Conservation (phyloP, 53 echinoderm and acorn worm genomes). For the Patiria pectinifera region DNA sequence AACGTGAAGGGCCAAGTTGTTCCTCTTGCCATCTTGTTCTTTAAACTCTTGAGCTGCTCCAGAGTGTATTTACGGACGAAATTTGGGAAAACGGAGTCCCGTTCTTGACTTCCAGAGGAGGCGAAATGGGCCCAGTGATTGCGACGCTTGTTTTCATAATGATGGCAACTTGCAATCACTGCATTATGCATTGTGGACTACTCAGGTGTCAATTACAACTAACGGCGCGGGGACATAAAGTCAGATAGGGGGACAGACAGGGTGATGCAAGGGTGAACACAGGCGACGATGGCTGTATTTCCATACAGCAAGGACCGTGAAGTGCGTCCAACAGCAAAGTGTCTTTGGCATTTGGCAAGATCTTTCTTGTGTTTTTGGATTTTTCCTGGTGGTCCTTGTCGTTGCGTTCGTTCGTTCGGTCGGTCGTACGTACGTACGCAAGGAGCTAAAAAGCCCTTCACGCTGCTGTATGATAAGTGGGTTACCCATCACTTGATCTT, state of each 20-base stretch:
- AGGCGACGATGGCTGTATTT: neutral
- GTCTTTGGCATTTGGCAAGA: neutral
- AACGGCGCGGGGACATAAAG: neutral
- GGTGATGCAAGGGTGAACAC: conserved; percentile 16
- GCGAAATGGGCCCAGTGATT: conserved; percentile 22
- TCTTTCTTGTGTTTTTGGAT: conserved; percentile 9
- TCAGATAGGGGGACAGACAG: neutral
- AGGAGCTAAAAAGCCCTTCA: conserved; percentile 55
- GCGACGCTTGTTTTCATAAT: conserved; percentile 50
- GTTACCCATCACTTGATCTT: conserved; percentile 62
- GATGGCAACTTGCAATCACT: conserved; percentile 30
- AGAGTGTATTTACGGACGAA: conserved; percentile 21
- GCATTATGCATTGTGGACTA: conserved; percentile 38
- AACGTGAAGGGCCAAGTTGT: conserved; percentile 20
- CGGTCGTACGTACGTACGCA: neutral
- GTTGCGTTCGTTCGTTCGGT: neutral
- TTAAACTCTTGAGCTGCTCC: neutral
- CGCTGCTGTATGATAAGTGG: conserved; percentile 56
- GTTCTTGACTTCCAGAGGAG: conserved; percentile 48
- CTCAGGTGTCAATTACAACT: conserved; percentile 35
- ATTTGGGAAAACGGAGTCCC: conserved; percentile 29
- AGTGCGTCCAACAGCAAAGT: neutral
- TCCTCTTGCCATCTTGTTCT: neutral
- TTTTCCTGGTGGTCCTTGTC: neutral
- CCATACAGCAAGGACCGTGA: conserved; percentile 1